Base-by-base conservation (phyloP, 2,888 invertebrate species). In the Cheilosia pagana region DNA sequence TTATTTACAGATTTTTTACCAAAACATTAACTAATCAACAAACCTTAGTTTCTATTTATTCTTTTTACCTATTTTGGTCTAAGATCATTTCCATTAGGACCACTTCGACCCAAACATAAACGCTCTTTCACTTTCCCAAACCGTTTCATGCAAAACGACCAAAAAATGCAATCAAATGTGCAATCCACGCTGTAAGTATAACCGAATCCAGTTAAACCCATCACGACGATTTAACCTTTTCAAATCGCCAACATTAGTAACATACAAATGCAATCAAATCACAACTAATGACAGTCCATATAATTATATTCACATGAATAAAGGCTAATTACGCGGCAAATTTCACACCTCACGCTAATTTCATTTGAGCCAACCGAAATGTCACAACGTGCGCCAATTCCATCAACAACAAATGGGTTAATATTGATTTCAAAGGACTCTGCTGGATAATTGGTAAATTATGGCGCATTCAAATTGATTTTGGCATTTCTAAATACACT, bases 271-370 rank as follows among this genome's bases (percentile, higher is more conserved):
- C 35, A 67, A 75, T 75, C 45, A 59, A 76, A 76, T 76, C 41
- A 43, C 35, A 3, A 0, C 14, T 3, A 8, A 12, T 25, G 12
- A 2, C 16, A 19, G 16, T 35, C 12, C 1, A 21, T 28, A 25
- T 75, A 43, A 8, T 57, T 28, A 25, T 75, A 43, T 12, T 57
- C 23, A 23, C 45, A 31, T 52, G 63, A 63, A 52, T 70, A 52
- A 63, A 52, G 57, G 71, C 78, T 63, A 78, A 78, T 78, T 78
- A 71, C 35, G 28, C 4, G 41, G 28, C 57, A 35, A 43, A 71
- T 52, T 65, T 50, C 43, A 57, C 63, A 55, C 48, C 50, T 5
- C 10, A 43, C 43, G 41, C 41, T 53, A 62, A 28, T 70, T 48
- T 55, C 35, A 25, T 53, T 53, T 68, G 21, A 8, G 16, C 35